Evolutionary conservation across 2,113 vertebrate genomes (phyloP), one percentile per base, ranked within the genome.

Genomic region (Jacana jacana): DNA sequence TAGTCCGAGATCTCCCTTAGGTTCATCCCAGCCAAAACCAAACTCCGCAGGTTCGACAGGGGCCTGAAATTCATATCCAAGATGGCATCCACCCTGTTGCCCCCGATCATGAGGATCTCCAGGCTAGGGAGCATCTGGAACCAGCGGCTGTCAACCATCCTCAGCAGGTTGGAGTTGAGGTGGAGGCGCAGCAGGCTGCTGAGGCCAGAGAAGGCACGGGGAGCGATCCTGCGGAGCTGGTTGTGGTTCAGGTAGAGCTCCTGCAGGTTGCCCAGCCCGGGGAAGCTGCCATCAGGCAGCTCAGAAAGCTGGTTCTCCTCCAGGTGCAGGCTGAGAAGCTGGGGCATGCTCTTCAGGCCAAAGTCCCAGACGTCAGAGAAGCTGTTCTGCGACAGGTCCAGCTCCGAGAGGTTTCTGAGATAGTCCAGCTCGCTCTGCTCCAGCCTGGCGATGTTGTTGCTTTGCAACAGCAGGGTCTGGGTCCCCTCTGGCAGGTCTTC

Each of bases 241-340:
- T 99, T 99, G 98, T 99, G 99, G 96, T 99, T 99, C 90, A 99
- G 98, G 92, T 99, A 99, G 23, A 99, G 98, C 55, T 99, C 99
- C 95, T 99, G 99, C 33, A 99, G 98, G 89, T 96, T 97, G 27
- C 97, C 97, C 96, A 99, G 97, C 20, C 98, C 98, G 0, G 95
- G 95, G 70, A 99, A 99, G 84, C 99, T 98, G 69, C 97, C 72
- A 4, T 98, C 98, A 1, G 99, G 98, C 81, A 99, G 98, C 83
- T 98, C 97, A 2, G 88, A 81, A 25, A 99, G 97, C 91, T 98
- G 98, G 81, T 99, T 99, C 97, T 99, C 99, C 93, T 99, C 99
- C 91, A 99, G 94, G 79, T 99, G 99, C 55, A 99, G 96, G 87
- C 99, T 99, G 75, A 99, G 97, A 90, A 99, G 97, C 77, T 98